Base-by-base conservation (phyloP, 2,797 vertebrate species). In the Tragelaphus oryx region DNA sequence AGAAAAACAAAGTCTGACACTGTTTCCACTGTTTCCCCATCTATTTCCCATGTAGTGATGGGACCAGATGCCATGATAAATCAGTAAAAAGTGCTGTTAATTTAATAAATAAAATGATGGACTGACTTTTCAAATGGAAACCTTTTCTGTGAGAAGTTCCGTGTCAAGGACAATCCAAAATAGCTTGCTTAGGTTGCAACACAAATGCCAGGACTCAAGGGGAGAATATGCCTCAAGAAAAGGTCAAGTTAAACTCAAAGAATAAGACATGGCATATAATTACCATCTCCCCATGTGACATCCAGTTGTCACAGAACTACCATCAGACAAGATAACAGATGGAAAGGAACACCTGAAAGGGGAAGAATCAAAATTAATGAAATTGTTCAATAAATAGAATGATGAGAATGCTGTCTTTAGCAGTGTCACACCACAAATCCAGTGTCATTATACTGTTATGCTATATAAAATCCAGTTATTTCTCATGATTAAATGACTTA, bases 71-170 rank as follows among this genome's bases (percentile, higher is more conserved):
- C 33, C 33, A 37, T 37, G 33, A 65, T 37, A 79, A 97, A 93
- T 87, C 50, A 92, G n/a, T 28, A 82, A 91, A 52, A 57, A 57
- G 10, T 37, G 41, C 44, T 74, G 30, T 96, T 54, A 62, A 89
- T 75, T 95, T 82, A 46, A 94, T 80, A 55, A 89, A 65, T 11
- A 22, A 88, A 97, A 94, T 93, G 33, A 84, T 37, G 16, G 44
- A 89, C 54, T 30, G 52, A 17, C 41, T 46, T 44, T 96, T 52
- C 83, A 33, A 2, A 50, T 48, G 84, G 59, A 52, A 95, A 81
- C 22, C n/a, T 22, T 48, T 80, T 60, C 74, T 41, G 48, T 10
- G 33, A 60, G 96, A 97, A 87, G 6, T 74, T 93, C 26, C 3
- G 22, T 85, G 37, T 65, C 5, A 97, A 94, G 24, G 76, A 16